Conservation (phyloP, 2,797 vertebrate species). For the Lepus oiostolus region DNA sequence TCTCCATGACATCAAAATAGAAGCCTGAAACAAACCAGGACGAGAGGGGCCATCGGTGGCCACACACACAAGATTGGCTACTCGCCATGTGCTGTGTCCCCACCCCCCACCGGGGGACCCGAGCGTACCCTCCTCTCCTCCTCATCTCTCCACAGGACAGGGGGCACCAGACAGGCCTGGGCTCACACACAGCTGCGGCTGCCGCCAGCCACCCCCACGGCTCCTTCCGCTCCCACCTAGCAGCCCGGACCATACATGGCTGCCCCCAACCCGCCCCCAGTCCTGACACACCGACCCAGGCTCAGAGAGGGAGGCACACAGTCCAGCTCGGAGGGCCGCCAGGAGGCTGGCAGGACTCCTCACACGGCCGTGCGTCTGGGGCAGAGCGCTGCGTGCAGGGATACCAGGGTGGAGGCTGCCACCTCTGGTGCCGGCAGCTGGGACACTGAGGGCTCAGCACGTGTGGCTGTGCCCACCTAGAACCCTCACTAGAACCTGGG, state of each 20-base stretch:
- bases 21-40: slow-evolving; percentile 91
- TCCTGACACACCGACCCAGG: neutral
- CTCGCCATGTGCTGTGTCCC: neutral
- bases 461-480: too few species aligned
- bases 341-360: neutral
- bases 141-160: neutral
- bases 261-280: neutral
- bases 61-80: neutral
- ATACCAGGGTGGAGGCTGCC: neutral
- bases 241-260: neutral
- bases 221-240: neutral
- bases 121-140: neutral
- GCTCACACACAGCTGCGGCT: neutral
- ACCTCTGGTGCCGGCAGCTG: neutral
- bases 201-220: neutral
- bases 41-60: neutral
- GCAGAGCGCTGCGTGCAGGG: neutral
- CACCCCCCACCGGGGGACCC: too few species aligned
- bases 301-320: accelerated
- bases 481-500: neutral
- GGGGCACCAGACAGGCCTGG: neutral
- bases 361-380: neutral
- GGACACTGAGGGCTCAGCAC: neutral
- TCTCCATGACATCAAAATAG: slow-evolving; percentile 97
- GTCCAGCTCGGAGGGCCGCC: neutral